Base-by-base conservation (phyloP, 2,888 invertebrate genomes). In the Sycophila texana region DNA sequence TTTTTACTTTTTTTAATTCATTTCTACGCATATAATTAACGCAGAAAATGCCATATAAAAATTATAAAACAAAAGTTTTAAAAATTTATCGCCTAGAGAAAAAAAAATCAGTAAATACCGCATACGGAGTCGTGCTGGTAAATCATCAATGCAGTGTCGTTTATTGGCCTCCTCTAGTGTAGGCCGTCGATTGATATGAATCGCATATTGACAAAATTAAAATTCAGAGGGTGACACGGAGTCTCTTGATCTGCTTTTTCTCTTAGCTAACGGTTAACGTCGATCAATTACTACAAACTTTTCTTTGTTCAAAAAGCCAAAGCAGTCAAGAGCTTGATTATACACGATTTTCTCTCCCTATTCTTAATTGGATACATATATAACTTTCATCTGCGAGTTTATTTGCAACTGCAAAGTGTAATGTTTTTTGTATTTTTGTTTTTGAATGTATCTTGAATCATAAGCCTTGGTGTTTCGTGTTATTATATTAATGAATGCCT, bases 41-140 rank as follows among this genome's bases (percentile, higher is more conserved):
- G 77, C 74, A 74, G 63, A 74, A 61, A 70, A 51, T 74, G 71
- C 74, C 66, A 53, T 81, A 88, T 85, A 87, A 88, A 87, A 88
- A 87, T 88, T 85, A 88, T 87, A 87, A 87, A 88, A 87, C 86
- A 84, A 82, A 81, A 70, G 73, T 81, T 77, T 80, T 86, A 85
- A 83, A 85, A 87, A 86, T 84, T 86, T 85, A 85, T 86, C 83
- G 84, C 83, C 85, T 86, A 88, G 84, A 85, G 84, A 83, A 86
- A 85, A 76, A 87, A 87, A 84, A 85, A 84, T 85, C 67, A 39
- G 7, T 39, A 39, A 39, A 63, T 80, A 81, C 74, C 78, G 79
- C 61, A 86, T 86, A 83, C 74, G 83, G 70, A 22, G 55, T 77
- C 82, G 84, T 74, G 79, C 77, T 80, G 74, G 76, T 68, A 47